Evolutionary conservation across 2,797 vertebrate genomes (phyloP).

Genomic region (Paramormyrops hopkinsi): DNA sequence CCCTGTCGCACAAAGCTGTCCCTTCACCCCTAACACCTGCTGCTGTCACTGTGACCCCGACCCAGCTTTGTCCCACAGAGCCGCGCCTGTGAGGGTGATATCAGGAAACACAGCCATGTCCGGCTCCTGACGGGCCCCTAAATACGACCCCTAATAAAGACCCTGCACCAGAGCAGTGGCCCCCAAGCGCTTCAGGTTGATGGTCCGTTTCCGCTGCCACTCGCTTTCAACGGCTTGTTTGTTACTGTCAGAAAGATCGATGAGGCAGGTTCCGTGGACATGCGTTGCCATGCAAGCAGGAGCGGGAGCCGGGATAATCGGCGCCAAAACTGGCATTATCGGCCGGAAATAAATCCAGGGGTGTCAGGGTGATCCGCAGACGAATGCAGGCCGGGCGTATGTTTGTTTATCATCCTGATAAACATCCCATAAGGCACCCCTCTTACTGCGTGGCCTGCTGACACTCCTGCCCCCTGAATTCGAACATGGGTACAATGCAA

Average conservation of each 20-base stretch:
- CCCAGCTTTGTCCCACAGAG: neutral
- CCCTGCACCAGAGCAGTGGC: constrained; percentile 34
- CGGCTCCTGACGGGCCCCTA: neutral
- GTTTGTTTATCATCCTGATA: constrained; percentile 24
- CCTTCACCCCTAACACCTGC: constrained; percentile 21
- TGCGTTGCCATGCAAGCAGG: constrained; percentile 26
- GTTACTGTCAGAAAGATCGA: constrained; percentile 36
- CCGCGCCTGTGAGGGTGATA: neutral
- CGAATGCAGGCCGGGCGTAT: constrained; percentile 18
- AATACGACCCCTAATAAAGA: neutral
- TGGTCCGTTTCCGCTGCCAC: constrained; percentile 33
- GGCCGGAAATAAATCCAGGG: constrained; percentile 36
- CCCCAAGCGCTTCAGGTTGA: constrained; percentile 39
- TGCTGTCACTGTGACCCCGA: constrained; percentile 28
- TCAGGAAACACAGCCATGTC: constrained; percentile 14
- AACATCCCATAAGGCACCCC: constrained; percentile 1
- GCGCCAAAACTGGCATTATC: constrained; percentile 30
- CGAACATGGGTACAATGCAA: constrained; percentile 9
- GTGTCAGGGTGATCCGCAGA: constrained; percentile 1
- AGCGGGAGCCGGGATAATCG: constrained; percentile 24
- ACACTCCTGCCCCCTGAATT: constrained; percentile 16
- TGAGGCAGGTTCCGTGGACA: constrained; percentile 29
- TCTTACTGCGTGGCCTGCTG: constrained; percentile 16
- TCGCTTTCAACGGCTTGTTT: constrained; percentile 40
- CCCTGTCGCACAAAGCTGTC: neutral